phyloP scores from a whole-genome alignment of 2,888 invertebrate genomes.

The Lepidochitona cinerea region DNA sequence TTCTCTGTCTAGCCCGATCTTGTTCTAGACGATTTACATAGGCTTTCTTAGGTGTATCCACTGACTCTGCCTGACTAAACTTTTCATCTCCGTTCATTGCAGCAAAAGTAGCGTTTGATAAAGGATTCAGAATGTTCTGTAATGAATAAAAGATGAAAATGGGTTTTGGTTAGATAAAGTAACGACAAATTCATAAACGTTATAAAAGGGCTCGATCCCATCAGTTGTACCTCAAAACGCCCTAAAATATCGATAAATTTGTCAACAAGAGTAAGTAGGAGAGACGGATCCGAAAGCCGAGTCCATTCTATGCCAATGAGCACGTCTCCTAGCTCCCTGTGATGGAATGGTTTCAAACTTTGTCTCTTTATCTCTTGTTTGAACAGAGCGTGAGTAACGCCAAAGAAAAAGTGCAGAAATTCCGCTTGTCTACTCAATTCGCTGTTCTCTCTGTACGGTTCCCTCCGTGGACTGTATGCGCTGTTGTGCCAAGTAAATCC shows the following conservation, averaged over 20 bases:
- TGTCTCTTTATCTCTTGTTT: conserved; percentile 5
- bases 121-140: background rate
- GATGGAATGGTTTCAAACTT: background rate
- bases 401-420: background rate
- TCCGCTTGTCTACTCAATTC: background rate
- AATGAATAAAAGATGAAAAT: background rate
- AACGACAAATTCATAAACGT: too few species aligned
- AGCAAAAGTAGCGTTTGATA: background rate
- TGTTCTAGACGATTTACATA: background rate
- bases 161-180: too few species aligned
- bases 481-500: conserved; percentile 4
- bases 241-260: too few species aligned
- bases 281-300: too few species aligned
- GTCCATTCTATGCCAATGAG: too few species aligned
- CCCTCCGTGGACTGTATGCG: background rate
- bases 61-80: background rate
- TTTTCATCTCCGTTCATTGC: conserved; percentile 3
- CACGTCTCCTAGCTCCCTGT: too few species aligned
- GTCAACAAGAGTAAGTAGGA: too few species aligned
- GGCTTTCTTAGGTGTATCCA: background rate
- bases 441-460: background rate
- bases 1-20: background rate
- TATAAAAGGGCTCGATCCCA: too few species aligned
- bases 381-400: background rate
- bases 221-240: too few species aligned